Evolutionary conservation across 1,140 invertebrate species (phyloP).

Genomic region (Bombyx mori): DNA sequence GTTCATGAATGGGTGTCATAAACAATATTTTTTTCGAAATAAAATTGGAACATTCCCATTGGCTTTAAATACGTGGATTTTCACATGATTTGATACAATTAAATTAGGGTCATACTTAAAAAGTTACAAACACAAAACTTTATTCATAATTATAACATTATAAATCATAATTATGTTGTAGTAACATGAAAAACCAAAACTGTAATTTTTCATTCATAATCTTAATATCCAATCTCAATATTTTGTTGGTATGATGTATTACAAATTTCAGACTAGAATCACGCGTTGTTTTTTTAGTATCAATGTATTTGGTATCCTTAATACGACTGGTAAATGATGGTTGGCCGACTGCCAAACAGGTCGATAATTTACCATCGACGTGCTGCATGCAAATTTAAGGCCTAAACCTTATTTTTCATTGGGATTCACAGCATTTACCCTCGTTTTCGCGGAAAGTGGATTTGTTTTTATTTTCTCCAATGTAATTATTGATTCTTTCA

Average conservation of each 20-base stretch:
- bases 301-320: slow-evolving; percentile 18
- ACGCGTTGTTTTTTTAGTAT: slow-evolving; percentile 16
- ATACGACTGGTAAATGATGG: slow-evolving; percentile 25
- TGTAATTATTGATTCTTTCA: too few relatives aligned
- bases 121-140: too few relatives aligned
- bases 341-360: slow-evolving; percentile 33
- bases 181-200: background rate
- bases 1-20: too few relatives aligned
- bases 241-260: background rate
- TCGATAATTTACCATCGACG: slow-evolving; percentile 45
- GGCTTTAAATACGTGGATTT: too few relatives aligned
- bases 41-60: too few relatives aligned
- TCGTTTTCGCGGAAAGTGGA: background rate
- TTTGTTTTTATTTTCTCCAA: too few relatives aligned
- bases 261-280: slow-evolving; percentile 22
- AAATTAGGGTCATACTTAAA: too few relatives aligned
- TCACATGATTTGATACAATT: too few relatives aligned
- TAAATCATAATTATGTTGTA: background rate
- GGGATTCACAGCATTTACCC: slow-evolving; percentile 17
- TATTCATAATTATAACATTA: background rate
- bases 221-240: background rate
- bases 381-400: slow-evolving; percentile 43
- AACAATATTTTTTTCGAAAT: too few relatives aligned
- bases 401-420: slow-evolving; percentile 38
- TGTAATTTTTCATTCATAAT: background rate